These are phyloP conservation scores for Nasonovia ribisnigri DNA, from an alignment of 2,888 invertebrate genomes.

Conservation along the genomic window DNA sequence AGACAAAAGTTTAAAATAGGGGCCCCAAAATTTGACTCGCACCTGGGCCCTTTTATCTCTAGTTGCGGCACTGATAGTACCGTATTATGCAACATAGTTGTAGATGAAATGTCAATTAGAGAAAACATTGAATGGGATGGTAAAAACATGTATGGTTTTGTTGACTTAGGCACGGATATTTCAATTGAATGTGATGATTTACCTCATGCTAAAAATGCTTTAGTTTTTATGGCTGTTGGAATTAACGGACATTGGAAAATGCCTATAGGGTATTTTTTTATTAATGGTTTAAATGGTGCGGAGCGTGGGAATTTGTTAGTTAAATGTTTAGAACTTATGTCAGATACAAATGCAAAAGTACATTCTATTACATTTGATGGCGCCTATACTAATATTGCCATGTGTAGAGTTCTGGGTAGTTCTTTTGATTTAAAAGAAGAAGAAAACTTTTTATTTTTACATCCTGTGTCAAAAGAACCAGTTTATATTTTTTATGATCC, in stretches of 20 bases:
- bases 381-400: too few species aligned
- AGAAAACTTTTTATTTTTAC: too few species aligned
- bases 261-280: not conserved
- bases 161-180: too few species aligned
- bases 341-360: not conserved
- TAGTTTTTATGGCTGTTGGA: not conserved
- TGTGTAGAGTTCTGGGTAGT: not conserved
- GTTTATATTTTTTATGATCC: too few species aligned
- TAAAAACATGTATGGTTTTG: not conserved
- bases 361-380: too few species aligned
- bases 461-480: too few species aligned
- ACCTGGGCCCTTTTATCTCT: too few species aligned
- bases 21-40: too few species aligned
- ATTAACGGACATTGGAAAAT: not conserved
- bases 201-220: not conserved
- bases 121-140: not conserved
- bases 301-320: not conserved
- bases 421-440: too few species aligned
- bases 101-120: not conserved
- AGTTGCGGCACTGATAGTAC: too few species aligned
- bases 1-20: too few species aligned
- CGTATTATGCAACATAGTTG: not conserved
- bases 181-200: not conserved
- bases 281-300: not conserved
- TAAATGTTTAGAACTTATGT: not conserved